Evolutionary conservation across 2,113 vertebrate species (phyloP), one percentile per base, ranked within the genome.

Genomic region (Caretta caretta): DNA sequence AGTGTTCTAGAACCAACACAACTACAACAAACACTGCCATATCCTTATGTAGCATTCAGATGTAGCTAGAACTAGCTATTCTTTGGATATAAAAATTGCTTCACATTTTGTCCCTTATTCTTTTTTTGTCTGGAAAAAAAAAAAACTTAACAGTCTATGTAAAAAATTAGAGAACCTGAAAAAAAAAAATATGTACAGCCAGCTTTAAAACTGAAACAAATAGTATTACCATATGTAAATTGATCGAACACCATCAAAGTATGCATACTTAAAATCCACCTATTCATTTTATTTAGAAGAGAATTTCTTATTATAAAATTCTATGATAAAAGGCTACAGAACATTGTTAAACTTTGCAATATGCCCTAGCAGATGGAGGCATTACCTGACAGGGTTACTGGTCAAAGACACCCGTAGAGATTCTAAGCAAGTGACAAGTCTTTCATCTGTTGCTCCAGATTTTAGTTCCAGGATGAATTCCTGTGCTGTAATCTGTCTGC

Each of bases 331-430:
- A 91, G 13, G 31, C 56, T 27, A 69, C 88, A 96, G 78, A 87
- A 84, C 31, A 87, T 90, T 81, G 72, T 93, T 96, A 92, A 93
- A 93, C 81, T 94, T 84, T 87, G 50, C 38, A 97, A 69, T 51
- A 93, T 57, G 69, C 82, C 95, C 87, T 65, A 86, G 87, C 13
- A 82, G 24, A 83, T 59, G 17, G 91, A 88, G 35, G 17, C 5
- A 31, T 91, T 99, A 99, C 99, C 99, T 99, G 98, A 99, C 99
- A 96, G 99, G 99, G 96, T 99, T 99, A 98, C 99, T 99, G 96
- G 99, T 99, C 93, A 99, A 98, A 86, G 99, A 99, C 35, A 99
- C 99, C 2, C 99, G 98, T 57, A 99, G 98, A 62, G 99, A 99
- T 96, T 99, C 99, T 84, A 99, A 97, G 97, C 98, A 99, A 82